Evolutionary conservation across 2,113 vertebrate species (phyloP).

Genomic region (Saccopteryx bilineata): DNA sequence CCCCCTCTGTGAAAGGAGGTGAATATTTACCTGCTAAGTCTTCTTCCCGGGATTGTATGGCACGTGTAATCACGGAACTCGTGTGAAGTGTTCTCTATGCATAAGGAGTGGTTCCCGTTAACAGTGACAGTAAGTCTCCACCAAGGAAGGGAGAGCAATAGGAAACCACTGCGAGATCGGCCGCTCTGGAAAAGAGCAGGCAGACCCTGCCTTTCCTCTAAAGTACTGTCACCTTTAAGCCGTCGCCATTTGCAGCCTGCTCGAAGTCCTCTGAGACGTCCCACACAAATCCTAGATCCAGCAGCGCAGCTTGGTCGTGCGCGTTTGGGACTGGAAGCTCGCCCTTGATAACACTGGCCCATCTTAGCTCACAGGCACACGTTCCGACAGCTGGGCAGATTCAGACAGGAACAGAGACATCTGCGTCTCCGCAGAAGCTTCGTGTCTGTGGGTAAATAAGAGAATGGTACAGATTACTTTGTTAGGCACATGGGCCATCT

Average conservation of each 20-base stretch:
- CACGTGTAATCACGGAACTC: background rate
- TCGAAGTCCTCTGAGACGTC: background rate
- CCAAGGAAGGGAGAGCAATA: background rate
- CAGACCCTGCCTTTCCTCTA: background rate
- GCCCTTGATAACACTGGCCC: background rate
- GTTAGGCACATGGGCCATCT: slow-evolving; percentile 23
- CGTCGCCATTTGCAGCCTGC: background rate
- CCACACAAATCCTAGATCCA: background rate
- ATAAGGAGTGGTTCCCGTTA: background rate
- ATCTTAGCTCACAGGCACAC: background rate
- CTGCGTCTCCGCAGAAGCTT: slow-evolving; percentile 20
- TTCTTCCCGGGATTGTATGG: background rate
- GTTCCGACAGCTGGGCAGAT: background rate
- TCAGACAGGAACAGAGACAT: slow-evolving; percentile 54
- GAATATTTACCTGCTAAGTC: background rate
- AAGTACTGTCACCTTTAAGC: background rate
- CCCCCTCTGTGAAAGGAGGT: background rate
- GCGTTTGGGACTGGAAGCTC: background rate
- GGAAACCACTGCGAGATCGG: background rate
- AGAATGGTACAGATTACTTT: background rate
- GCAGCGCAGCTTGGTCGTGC: background rate
- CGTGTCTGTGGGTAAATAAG: slow-evolving; percentile 48
- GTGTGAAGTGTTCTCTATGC: background rate
- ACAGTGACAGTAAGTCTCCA: background rate
- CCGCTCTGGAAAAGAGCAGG: background rate